Evolutionary conservation across 2,888 invertebrate genomes (phyloP).

Genomic region (Sturmia bella): DNA sequence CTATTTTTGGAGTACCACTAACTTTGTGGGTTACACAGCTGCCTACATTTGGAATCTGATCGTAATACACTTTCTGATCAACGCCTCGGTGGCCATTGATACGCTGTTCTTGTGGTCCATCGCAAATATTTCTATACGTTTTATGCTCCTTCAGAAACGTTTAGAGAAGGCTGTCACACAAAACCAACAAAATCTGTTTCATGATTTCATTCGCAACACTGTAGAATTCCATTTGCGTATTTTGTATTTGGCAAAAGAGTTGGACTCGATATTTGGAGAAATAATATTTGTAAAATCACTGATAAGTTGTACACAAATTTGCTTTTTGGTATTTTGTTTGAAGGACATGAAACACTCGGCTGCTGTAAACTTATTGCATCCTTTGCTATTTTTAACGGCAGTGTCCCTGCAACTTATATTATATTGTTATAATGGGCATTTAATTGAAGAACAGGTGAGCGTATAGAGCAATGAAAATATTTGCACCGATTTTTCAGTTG

Average conservation of each 20-base stretch:
- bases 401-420: slow-evolving; percentile 53
- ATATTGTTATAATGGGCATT: slow-evolving; percentile 49
- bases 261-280: slow-evolving; percentile 47
- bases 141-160: slow-evolving; percentile 32
- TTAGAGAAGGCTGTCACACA: slow-evolving; percentile 3
- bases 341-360: not conserved
- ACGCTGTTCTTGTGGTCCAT: slow-evolving; percentile 30
- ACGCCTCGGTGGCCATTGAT: slow-evolving; percentile 32
- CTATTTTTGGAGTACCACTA: slow-evolving; percentile 21
- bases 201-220: not conserved
- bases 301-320: slow-evolving; percentile 50
- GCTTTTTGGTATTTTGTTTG: slow-evolving; percentile 50
- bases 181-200: not conserved
- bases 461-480: too few species aligned
- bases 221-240: slow-evolving; percentile 35
- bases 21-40: not conserved
- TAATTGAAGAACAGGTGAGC: slow-evolving; percentile 57
- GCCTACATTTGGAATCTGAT: slow-evolving; percentile 13
- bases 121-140: slow-evolving; percentile 22
- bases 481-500: too few species aligned
- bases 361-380: not conserved
- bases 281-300: slow-evolving; percentile 53
- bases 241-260: slow-evolving; percentile 31
- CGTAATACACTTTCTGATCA: slow-evolving; percentile 1
- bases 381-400: slow-evolving; percentile 27